Evolutionary conservation across 1,140 invertebrate genomes (phyloP), one percentile per base, ranked within the genome.

Genomic region (Rhagoletis zephyria): DNA sequence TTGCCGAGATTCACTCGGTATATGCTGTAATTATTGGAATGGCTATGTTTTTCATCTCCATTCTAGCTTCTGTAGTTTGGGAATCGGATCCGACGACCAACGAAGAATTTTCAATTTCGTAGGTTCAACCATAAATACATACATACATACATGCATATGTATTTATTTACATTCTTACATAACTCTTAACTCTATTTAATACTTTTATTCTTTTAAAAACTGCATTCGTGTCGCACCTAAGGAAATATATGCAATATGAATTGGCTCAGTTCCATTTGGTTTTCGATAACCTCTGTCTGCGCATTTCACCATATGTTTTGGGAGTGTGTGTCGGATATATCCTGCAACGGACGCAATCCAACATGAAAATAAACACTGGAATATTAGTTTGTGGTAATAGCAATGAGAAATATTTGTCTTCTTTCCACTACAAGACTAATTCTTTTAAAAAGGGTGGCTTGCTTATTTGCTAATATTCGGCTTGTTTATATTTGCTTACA

Each of bases 221-320:
- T 16, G 2, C 6, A 4, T 74, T 42, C 4, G 14, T 3, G 7
- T 1, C 45, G 5, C 40, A n/a, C 42, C 14, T 6, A 14, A 87
- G 87, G 0, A 85, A 77, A 6, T 16, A 51, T 59, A 42, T 85
- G 19, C 48, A 56, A 4, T 51, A 86, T 45, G 87, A 88, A 85
- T 60, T 88, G 85, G 63, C 87, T 0, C 30, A 86, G 12, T 89
- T 89, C 65, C 88, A 89, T 87, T 77, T 89, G 59, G 60, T 94
- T 14, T 93, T 93, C 70, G 93, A 94, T 85, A 93, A 94, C 87
- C 92, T 93, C 4, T 94, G 93, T 91, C 91, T 91, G 0, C 91
- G 93, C 89, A 91, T 94, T 30, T 92, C 92, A 74, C 93, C 93
- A 85, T 93, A 93, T 89, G 88, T 94, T 48, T 90, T 94, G 87